These are phyloP conservation scores for Heterotis niloticus DNA, from an alignment of 2,113 vertebrate genomes.

Conservation along the genomic window DNA sequence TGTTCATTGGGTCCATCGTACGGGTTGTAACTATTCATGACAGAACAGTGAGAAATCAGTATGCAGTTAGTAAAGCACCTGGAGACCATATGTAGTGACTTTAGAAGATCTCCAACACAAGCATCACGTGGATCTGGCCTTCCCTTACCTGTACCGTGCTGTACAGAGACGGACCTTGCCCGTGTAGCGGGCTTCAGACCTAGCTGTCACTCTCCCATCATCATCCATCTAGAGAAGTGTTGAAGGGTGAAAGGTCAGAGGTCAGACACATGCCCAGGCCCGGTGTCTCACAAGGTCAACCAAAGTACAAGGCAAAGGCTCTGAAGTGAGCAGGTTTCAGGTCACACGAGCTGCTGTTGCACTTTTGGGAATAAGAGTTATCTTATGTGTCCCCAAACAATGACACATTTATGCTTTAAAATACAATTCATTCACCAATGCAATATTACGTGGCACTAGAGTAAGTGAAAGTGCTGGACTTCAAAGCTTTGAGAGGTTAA, in stretches of 20 bases:
- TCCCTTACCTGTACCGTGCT: conserved; percentile 86
- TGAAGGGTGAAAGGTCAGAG: neutral
- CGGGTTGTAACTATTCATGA: conserved; percentile 81
- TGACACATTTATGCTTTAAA: too few relatives aligned
- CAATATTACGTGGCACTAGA: too few relatives aligned
- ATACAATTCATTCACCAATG: too few relatives aligned
- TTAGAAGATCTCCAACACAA: neutral
- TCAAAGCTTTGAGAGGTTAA: neutral
- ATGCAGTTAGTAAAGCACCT: neutral
- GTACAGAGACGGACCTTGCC: conserved; percentile 94
- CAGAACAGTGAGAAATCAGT: neutral
- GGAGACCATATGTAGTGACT: neutral
- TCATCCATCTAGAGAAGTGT: conserved; percentile 80
- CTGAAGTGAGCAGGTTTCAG: neutral
- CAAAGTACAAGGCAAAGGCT: neutral
- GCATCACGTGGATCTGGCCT: neutral
- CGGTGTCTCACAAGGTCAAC: neutral
- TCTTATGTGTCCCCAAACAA: too few relatives aligned
- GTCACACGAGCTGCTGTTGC: neutral
- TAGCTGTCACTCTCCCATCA: conserved; percentile 75
- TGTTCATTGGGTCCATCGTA: conserved; percentile 97
- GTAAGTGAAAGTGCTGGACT: neutral
- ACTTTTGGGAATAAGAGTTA: neutral
- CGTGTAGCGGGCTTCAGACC: conserved; percentile 85
- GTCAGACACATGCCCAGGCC: too few relatives aligned